Base-by-base conservation (phyloP, 2,888 invertebrate species). In the Caenorhabditis macrosperma region DNA sequence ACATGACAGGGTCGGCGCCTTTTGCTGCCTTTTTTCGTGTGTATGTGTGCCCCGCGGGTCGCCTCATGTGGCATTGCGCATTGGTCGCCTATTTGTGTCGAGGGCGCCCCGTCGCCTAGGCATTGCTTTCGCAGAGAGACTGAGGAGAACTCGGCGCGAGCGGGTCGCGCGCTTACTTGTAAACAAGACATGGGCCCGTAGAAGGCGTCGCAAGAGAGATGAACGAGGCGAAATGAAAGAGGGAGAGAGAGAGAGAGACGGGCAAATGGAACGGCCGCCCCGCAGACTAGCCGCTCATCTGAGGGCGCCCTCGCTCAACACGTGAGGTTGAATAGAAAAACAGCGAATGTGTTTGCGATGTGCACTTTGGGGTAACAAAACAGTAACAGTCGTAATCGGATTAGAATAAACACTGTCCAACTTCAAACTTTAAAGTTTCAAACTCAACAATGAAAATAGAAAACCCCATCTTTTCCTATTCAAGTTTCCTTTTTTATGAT, bases 71-170 rank as follows among this genome's bases (percentile, higher is more conserved):
- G 71, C 71, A 71, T 3, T 63, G 71, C 71, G 61, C 61, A 63
- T 72, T 72, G 72, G 72, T 64, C 72, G 57, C 50, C 72, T 74
- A 64, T 74, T 64, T 72, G 72, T 64, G 63, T 72, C 38, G 26
- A 1, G 28, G 48, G 48, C 48, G 48, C 48, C 28, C 55, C 17
- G 59, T 59, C 72, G 64, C 59, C 72, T 48, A 63, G 63, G 72
- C 61, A 72, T 26, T 63, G 61, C 71, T 52, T 59, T 61, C 61
- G 35, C 22, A 59, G 54, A 57, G 44, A 28, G 44, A 54, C n/a
- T 26, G 50, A 54, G 26, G 17, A 30, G 44, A 61, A 63, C 61
- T 54, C 67, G 28, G 68, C 48, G 59, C 44, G 59, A 35, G 59
- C 59, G 44, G 1, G 22, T 28, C 30, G 30, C 30, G 57, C 57